These are phyloP conservation scores for Perca schrenkii DNA, from an alignment of 2,113 vertebrate species.

Conservation along the genomic window DNA sequence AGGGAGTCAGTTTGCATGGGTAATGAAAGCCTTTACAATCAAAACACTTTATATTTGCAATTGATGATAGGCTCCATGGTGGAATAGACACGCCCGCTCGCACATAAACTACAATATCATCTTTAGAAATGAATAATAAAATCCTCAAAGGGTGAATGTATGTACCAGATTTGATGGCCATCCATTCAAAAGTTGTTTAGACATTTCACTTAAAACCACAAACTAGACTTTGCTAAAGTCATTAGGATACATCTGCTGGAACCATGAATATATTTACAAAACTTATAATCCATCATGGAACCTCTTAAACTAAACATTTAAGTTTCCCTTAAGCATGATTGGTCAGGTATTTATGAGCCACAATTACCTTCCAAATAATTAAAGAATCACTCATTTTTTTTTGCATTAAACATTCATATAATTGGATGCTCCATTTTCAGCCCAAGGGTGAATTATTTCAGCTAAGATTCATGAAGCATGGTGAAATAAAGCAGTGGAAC, in stretches of 20 bases:
- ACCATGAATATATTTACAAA: neutral
- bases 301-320: too few species aligned
- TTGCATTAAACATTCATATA: constrained; percentile 4
- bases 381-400: neutral
- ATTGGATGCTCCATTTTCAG: neutral
- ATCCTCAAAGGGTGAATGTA: neutral
- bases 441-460: neutral
- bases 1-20: neutral
- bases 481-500: neutral
- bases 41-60: neutral
- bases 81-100: neutral
- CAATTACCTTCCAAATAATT: neutral
- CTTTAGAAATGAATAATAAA: neutral
- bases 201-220: neutral
- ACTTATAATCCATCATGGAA: neutral
- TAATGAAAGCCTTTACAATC: neutral
- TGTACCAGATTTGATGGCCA: neutral
- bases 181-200: neutral
- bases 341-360: neutral
- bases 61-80: neutral
- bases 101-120: neutral
- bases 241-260: too few species aligned
- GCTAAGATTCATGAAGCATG: neutral
- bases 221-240: too few species aligned
- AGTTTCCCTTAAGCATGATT: neutral